A percentile compares a stretch with the other conserved stretches of the same genome.
Conservation (phyloP, 2,888 invertebrate species). For the Napeogenes inachia region DNA sequence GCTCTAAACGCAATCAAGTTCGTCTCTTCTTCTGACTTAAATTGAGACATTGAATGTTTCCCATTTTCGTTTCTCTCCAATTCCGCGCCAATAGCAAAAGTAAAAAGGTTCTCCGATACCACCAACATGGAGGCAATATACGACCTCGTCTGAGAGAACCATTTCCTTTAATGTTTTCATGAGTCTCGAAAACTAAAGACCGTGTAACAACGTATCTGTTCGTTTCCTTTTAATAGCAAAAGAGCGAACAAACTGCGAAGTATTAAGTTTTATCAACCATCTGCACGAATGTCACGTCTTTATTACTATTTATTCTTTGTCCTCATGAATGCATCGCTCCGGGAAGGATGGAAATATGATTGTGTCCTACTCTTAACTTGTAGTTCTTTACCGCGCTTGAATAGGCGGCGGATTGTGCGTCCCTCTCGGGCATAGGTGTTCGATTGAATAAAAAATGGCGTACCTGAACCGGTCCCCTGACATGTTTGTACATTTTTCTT, state of each 20-base stretch:
- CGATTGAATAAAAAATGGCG: slow-evolving; percentile 74
- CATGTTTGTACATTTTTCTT: slow-evolving; percentile 75
- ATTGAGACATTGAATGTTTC: slow-evolving; percentile 73
- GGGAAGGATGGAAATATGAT: slow-evolving; percentile 41
- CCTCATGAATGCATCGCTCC: slow-evolving; percentile 64
- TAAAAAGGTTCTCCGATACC: slow-evolving; percentile 63
- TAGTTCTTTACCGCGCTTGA: slow-evolving; percentile 44
- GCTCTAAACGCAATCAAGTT: slow-evolving; percentile 59
- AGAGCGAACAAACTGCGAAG: slow-evolving; percentile 68
- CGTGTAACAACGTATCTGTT: slow-evolving; percentile 71
- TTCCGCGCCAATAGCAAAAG: slow-evolving; percentile 66
- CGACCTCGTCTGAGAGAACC: slow-evolving; percentile 55
- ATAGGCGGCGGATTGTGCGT: slow-evolving; percentile 53
- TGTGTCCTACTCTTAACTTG: slow-evolving; percentile 43
- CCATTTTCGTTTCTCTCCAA: slow-evolving; percentile 67
- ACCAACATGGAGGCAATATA: slow-evolving; percentile 64
- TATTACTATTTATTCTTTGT: slow-evolving; percentile 76
- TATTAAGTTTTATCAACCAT: slow-evolving; percentile 75
- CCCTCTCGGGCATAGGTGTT: slow-evolving; percentile 69
- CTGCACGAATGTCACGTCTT: slow-evolving; percentile 76
- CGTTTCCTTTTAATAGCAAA: slow-evolving; percentile 67
- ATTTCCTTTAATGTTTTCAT: slow-evolving; percentile 73
- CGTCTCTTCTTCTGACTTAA: slow-evolving; percentile 46
- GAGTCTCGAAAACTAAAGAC: slow-evolving; percentile 67
- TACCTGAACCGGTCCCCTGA: slow-evolving; percentile 73